Percentiles rank a stretch among this genome's conserved stretches.
Evolutionary conservation across 2,888 invertebrate genomes (phyloP).

Genomic region (Schrankia costaestrigalis): DNA sequence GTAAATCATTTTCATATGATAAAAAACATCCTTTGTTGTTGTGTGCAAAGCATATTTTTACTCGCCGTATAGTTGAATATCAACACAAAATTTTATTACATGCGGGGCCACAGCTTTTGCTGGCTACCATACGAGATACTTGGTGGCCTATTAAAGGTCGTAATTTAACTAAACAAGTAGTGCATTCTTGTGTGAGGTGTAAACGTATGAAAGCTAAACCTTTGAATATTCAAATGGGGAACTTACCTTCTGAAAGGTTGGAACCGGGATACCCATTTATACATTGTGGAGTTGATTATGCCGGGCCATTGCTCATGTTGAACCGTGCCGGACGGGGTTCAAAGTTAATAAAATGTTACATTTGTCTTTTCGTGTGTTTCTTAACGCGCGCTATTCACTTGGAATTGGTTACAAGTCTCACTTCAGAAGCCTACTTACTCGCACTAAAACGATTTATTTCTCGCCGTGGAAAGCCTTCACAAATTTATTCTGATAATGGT

Average conservation of each 20-base stretch:
- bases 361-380: slow-evolving; percentile 17
- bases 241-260: background rate
- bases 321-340: slow-evolving; percentile 7
- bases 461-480: slow-evolving; percentile 1
- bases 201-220: too few species aligned
- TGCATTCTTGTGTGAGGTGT: too few species aligned
- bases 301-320: slow-evolving; percentile 10
- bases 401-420: slow-evolving; percentile 6
- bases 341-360: slow-evolving; percentile 6
- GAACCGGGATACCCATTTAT: slow-evolving; percentile 4
- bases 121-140: too few species aligned
- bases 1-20: too few species aligned
- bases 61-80: too few species aligned
- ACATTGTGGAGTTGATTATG: slow-evolving; percentile 10
- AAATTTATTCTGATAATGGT: background rate
- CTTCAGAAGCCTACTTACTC: slow-evolving; percentile 5
- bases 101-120: too few species aligned
- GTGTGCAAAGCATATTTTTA: too few species aligned
- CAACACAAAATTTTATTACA: too few species aligned
- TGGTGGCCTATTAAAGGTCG: too few species aligned
- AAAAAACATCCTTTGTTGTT: too few species aligned
- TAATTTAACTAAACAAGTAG: too few species aligned
- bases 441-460: slow-evolving; percentile 1
- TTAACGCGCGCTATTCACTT: slow-evolving; percentile 10
- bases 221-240: too few species aligned